phyloP scores from a whole-genome alignment of 2,113 vertebrate genomes.

The Albula goreensis region DNA sequence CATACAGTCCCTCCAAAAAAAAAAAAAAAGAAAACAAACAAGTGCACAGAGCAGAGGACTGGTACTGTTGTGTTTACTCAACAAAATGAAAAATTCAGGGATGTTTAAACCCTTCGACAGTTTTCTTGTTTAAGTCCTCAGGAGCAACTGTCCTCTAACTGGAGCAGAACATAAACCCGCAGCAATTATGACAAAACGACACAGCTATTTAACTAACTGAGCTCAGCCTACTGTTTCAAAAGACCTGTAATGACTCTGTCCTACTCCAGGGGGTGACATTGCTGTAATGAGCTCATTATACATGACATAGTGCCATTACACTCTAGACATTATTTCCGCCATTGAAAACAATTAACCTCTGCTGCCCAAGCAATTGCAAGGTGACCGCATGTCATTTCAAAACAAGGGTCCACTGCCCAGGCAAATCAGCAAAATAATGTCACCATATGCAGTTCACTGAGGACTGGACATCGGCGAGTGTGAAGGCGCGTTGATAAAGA shows the following conservation, averaged over 20 bases:
- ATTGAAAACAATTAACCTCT: conserved; percentile 9
- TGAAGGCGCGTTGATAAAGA: neutral
- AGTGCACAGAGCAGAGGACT: neutral
- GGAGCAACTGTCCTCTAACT: neutral
- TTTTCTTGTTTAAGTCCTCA: neutral
- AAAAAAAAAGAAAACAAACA: too few relatives aligned
- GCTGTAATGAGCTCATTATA: conserved; percentile 10
- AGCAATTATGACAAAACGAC: neutral
- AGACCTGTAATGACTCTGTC: neutral
- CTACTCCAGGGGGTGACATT: neutral
- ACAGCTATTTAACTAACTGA: neutral
- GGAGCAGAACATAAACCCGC: neutral
- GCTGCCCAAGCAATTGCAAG: neutral
- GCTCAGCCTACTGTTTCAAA: neutral
- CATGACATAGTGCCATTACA: conserved; percentile 13
- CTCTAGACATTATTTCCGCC: neutral
- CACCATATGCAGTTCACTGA: neutral
- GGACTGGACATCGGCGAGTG: neutral
- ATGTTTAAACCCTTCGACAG: too few relatives aligned
- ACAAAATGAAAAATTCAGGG: too few relatives aligned
- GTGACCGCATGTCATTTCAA: neutral
- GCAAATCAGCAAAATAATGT: neutral
- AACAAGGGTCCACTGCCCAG: conserved; percentile 6
- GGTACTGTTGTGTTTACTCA: neutral
- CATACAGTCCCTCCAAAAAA: too few relatives aligned